A percentile compares a stretch with the other conserved stretches of the same genome.
Conservation (phyloP, 1,140 invertebrate genomes). For the Lethrus apterus region DNA sequence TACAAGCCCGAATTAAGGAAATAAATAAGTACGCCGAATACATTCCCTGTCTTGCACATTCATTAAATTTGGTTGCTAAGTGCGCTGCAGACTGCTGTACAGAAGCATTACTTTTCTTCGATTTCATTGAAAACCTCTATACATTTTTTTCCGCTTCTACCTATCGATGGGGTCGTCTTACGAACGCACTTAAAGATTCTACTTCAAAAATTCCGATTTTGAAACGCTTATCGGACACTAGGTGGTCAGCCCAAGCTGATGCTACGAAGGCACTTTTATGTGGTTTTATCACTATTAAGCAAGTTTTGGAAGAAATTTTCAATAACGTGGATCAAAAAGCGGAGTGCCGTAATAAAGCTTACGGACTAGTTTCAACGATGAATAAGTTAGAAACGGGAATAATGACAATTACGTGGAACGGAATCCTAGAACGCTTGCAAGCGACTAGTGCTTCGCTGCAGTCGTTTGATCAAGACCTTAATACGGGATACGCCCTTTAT, state of each 20-base stretch:
- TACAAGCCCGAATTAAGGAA: conserved; percentile 33
- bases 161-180: conserved; percentile 17
- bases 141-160: conserved; percentile 12
- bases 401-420: conserved; percentile 19
- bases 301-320: conserved; percentile 22
- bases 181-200: conserved; percentile 12
- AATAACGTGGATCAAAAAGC: conserved; percentile 20
- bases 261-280: conserved; percentile 21
- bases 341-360: conserved; percentile 19
- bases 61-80: conserved; percentile 5
- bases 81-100: conserved; percentile 5
- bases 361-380: conserved; percentile 18
- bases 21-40: conserved; percentile 5
- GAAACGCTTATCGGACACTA: conserved; percentile 17
- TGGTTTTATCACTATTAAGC: conserved; percentile 22
- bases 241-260: conserved; percentile 20
- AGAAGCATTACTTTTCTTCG: conserved; percentile 6
- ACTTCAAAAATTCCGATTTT: conserved; percentile 19
- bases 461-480: conserved; percentile 19
- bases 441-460: conserved; percentile 18
- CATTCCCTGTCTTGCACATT: conserved; percentile 16
- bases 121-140: conserved; percentile 11
- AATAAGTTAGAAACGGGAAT: conserved; percentile 22
- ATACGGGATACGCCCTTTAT: conserved; percentile 20
- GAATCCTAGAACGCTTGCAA: conserved; percentile 19